These are phyloP conservation scores for Eunapius fragilis DNA, from an alignment of 37 sponge, comb jelly and placozoan genomes.

Conservation along the genomic window DNA sequence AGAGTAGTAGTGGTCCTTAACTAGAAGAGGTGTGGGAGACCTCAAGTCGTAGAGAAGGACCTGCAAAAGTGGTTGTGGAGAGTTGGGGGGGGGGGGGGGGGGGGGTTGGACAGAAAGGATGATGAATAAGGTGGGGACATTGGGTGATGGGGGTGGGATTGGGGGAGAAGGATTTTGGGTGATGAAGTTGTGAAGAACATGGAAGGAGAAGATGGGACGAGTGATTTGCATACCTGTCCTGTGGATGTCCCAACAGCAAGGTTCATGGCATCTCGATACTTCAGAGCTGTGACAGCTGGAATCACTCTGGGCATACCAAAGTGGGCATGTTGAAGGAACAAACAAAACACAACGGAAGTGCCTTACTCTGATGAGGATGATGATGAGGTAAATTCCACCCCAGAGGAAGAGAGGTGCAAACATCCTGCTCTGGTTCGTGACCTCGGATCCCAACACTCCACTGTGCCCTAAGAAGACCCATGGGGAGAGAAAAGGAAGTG, in stretches of 20 bases:
- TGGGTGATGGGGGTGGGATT: background rate
- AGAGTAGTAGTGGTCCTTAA: slow-evolving; percentile 91
- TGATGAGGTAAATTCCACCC: slow-evolving; percentile 6
- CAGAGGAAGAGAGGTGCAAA: slow-evolving; percentile 46
- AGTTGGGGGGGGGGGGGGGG: too few relatives aligned
- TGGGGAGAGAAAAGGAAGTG: background rate
- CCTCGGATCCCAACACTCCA: slow-evolving; percentile 98
- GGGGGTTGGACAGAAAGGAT: background rate
- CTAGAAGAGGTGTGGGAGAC: slow-evolving; percentile 57
- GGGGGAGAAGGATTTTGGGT: background rate
- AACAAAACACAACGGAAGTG: background rate
- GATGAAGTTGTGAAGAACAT: too few relatives aligned
- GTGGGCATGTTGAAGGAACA: background rate
- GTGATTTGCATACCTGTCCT: slow-evolving; percentile 79
- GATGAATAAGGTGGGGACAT: background rate
- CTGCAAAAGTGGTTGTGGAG: slow-evolving; percentile 42
- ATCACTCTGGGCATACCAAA: background rate
- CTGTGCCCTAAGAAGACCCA: slow-evolving; percentile 48
- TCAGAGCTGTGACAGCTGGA: slow-evolving; percentile 77
- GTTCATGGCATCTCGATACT: slow-evolving; percentile 68
- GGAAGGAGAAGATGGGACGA: too few relatives aligned
- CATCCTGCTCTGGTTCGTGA: slow-evolving; percentile 63
- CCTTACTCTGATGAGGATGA: background rate
- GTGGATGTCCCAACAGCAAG: slow-evolving; percentile 85
- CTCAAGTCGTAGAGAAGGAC: slow-evolving; percentile 92